Percentiles rank a stretch among this genome's conserved stretches.
These are phyloP conservation scores for Lottia scabra DNA, from an alignment of 2,888 invertebrate species.

Conservation along the genomic window DNA sequence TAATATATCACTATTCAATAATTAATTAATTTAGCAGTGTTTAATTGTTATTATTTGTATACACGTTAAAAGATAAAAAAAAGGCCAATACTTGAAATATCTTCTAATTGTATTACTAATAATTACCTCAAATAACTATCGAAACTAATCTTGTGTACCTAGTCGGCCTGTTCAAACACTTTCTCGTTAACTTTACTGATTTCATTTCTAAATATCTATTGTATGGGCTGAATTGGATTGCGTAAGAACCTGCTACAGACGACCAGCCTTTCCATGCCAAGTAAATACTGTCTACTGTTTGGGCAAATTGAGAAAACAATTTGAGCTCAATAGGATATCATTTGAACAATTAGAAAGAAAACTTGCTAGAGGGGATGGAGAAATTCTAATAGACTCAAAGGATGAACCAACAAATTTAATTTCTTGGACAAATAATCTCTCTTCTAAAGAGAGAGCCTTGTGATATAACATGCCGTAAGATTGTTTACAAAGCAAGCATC, in stretches of 20 bases:
- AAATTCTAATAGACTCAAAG: slow-evolving; percentile 11
- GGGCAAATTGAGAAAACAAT: slow-evolving; percentile 34
- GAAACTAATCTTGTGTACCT: not conserved
- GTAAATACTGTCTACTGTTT: slow-evolving; percentile 32
- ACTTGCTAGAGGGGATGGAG: slow-evolving; percentile 11
- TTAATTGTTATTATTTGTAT: not conserved
- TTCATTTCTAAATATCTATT: not conserved
- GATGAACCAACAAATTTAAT: slow-evolving; percentile 28
- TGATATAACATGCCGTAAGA: slow-evolving; percentile 16
- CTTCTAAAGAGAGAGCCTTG: slow-evolving; percentile 21
- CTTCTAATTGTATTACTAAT: not conserved
- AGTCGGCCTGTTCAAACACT: slow-evolving; percentile 4
- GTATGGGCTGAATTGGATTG: slow-evolving; percentile 3
- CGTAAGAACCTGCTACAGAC: slow-evolving; percentile 12
- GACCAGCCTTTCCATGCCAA: slow-evolving; percentile 16
- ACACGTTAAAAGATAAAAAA: not conserved
- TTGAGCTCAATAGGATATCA: slow-evolving; percentile 18
- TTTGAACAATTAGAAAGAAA: slow-evolving; percentile 6
- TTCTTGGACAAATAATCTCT: slow-evolving; percentile 34
- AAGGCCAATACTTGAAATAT: not conserved
- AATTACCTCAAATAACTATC: not conserved
- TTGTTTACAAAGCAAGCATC: slow-evolving; percentile 20
- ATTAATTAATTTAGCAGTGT: no score
- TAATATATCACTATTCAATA: no score
- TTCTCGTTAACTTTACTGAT: not conserved